Evolutionary conservation across 2,797 vertebrate genomes (phyloP).

Genomic region (Leuciscus waleckii): DNA sequence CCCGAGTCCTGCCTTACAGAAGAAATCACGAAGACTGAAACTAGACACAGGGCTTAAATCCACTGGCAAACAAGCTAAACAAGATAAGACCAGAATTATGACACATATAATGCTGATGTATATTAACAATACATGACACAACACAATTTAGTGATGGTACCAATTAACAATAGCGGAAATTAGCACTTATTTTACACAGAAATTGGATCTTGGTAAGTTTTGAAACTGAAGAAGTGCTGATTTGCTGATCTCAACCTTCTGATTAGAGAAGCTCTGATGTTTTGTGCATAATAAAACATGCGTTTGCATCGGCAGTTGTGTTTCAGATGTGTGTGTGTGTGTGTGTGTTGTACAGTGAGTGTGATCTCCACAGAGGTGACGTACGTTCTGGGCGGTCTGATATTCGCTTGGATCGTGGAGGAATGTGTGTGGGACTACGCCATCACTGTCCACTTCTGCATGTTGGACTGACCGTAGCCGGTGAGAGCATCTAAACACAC

Average conservation of each 20-base stretch:
- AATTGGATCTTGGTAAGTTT: neutral
- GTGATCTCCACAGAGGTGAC: slow-evolving; percentile 87
- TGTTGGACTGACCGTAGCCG: slow-evolving; percentile 80
- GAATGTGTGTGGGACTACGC: slow-evolving; percentile 94
- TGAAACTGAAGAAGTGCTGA: neutral
- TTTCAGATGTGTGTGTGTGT: neutral
- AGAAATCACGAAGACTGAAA: too few species aligned
- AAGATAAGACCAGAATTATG: too few species aligned
- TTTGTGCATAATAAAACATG: neutral
- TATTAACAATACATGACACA: neutral
- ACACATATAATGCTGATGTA: neutral
- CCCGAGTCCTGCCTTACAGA: too few species aligned
- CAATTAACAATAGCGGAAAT: neutral
- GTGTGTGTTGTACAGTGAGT: slow-evolving; percentile 76
- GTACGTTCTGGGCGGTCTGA: slow-evolving; percentile 82
- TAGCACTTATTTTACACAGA: neutral
- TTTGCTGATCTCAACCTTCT: neutral
- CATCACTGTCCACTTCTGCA: slow-evolving; percentile 87
- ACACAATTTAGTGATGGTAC: neutral
- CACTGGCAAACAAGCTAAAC: too few species aligned
- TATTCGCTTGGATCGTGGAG: slow-evolving; percentile 88
- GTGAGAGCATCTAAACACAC: slow-evolving; percentile 66
- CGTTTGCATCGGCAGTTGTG: neutral
- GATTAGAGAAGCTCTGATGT: too few species aligned
- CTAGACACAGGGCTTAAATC: too few species aligned